Evolutionary conservation across 1,140 invertebrate genomes (phyloP).

Genomic region (Venturia canescens): DNA sequence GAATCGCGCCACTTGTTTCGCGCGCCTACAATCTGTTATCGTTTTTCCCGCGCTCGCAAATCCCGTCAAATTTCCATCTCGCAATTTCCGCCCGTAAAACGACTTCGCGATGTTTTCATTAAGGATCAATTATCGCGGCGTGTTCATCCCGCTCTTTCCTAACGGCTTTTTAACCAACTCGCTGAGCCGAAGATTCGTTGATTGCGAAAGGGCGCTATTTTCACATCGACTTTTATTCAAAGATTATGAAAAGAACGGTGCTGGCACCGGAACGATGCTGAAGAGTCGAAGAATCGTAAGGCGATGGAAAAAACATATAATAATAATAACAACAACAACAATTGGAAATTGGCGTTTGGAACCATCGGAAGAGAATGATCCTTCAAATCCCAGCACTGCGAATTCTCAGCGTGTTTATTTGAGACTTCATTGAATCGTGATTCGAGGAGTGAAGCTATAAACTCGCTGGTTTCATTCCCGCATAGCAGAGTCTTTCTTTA

Average conservation of each 20-base stretch:
- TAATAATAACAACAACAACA: no score
- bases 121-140: neutral
- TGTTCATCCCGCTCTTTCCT: neutral
- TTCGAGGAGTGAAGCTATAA: no score
- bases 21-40: neutral
- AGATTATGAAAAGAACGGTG: no score
- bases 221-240: no score
- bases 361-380: no score
- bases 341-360: no score
- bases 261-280: no score
- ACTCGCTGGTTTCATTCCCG: neutral
- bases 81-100: constrained; percentile 3
- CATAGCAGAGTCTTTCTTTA: neutral
- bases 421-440: no score
- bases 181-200: neutral
- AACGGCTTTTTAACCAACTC: neutral
- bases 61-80: neutral
- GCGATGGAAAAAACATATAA: no score
- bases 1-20: neutral
- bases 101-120: constrained; percentile 1
- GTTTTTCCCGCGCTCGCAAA: neutral
- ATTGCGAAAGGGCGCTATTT: neutral
- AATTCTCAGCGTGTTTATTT: no score
- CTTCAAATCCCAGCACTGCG: no score
- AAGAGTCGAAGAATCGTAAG: no score